These are phyloP conservation scores for Datnioides undecimradiatus DNA, from an alignment of 2,113 vertebrate species.

Conservation along the genomic window DNA sequence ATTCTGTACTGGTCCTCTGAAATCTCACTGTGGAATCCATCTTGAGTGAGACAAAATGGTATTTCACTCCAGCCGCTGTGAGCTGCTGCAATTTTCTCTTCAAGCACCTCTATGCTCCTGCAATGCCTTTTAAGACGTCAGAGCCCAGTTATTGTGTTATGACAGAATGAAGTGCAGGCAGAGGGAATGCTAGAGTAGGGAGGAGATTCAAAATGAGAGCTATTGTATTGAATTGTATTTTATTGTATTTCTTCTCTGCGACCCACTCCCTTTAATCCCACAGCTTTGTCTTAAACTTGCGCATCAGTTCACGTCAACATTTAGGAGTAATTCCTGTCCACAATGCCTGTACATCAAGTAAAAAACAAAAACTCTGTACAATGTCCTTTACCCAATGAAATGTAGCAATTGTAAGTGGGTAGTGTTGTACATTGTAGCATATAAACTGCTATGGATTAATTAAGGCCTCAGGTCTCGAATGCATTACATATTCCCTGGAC, in stretches of 20 bases:
- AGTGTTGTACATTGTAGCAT: background rate
- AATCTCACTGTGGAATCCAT: conserved; percentile 84
- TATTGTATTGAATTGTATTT: conserved; percentile 55
- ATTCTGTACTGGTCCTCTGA: conserved; percentile 79
- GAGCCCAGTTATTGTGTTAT: conserved; percentile 74
- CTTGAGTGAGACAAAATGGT: conserved; percentile 82
- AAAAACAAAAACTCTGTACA: conserved; percentile 32
- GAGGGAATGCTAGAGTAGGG: conserved; percentile 44
- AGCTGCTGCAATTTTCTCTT: conserved; percentile 79
- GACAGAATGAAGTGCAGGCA: conserved; percentile 67
- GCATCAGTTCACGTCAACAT: conserved; percentile 15
- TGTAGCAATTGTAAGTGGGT: background rate
- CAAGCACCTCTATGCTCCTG: conserved; percentile 71
- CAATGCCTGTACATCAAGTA: background rate
- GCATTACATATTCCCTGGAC: conserved; percentile 45
- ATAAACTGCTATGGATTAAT: conserved; percentile 55
- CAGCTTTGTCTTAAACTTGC: conserved; percentile 38
- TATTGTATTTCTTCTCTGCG: conserved; percentile 47
- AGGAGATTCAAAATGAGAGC: conserved; percentile 56
- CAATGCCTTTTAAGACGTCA: conserved; percentile 79
- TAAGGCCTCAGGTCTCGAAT: conserved; percentile 47
- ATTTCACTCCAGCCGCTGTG: conserved; percentile 78
- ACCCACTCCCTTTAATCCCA: conserved; percentile 46
- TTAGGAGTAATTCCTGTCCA: conserved; percentile 24
- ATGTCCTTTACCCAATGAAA: conserved; percentile 6